Base-by-base conservation (phyloP, 2,888 invertebrate genomes). In the Chydorus sphaericus region DNA sequence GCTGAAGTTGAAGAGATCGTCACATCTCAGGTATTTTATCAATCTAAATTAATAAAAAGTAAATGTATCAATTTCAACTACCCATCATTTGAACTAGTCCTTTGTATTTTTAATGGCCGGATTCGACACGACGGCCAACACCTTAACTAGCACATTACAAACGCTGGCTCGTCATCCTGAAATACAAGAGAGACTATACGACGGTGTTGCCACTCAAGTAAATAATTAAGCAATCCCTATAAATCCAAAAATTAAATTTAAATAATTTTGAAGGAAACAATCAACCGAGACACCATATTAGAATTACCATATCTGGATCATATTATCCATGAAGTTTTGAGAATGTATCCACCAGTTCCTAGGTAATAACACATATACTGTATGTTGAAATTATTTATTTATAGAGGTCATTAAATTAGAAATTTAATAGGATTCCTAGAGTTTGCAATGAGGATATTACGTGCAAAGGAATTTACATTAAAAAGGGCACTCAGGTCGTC, bases 321-420 rank as follows among this genome's bases (percentile, higher is more conserved):
- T 11, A 28, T 57, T 20, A 48, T 57, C 36, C 18, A 55, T 4
- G 61, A 61, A 55, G 55, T 57, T 4, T 39, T 61, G 3, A 55
- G 61, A 18, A 18, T 39, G 39, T 23, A 18, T 8, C 39, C 39
- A 10, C 39, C 39, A 39, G 39, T 23, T 6, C n/a, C 20, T 8
- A 16, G 39, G 39, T 39, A 39, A 39, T 11, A 10, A 11, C 36
- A 8, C n/a, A 8, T 39, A 10, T 10, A n/a, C n/a, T 14, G 8
- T 6, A 39, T 10, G 8, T 6, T 39, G n/a, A 10, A 10, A 8
- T n/a, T 18, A 39, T 6, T 39, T 10, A 10, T 33, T 33, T 11
- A 33, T 11, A 33, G 10, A 33, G 20, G 8, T 39, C n/a, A n/a
- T 8, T n/a, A n/a, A n/a, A n/a, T n/a, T 10, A 6, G 8, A 8